Evolutionary conservation across 2,797 vertebrate species (phyloP).

Genomic region (Eulemur albifrons): DNA sequence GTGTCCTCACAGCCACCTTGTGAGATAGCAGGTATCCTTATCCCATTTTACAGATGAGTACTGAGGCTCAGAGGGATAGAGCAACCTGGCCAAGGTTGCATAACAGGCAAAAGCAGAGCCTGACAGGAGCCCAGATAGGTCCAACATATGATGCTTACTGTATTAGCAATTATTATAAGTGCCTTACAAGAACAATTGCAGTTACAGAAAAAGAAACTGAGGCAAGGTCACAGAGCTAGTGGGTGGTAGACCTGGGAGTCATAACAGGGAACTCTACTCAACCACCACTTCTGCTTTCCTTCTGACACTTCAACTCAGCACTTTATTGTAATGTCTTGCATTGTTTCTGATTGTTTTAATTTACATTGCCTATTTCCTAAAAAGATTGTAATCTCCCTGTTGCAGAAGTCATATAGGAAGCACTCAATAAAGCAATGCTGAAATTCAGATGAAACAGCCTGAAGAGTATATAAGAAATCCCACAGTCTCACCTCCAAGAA

Average conservation of each 20-base stretch:
- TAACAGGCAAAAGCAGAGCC: not conserved
- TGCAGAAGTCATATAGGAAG: not conserved
- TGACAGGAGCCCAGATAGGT: not conserved
- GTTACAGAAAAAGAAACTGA: not conserved
- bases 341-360: conserved; percentile 54
- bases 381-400: not conserved
- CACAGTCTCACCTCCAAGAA: not conserved
- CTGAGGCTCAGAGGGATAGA: not conserved
- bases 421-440: not conserved
- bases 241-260: not conserved
- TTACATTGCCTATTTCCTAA: conserved; percentile 29
- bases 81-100: not conserved
- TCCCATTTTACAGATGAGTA: not conserved
- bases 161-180: not conserved
- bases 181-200: not conserved
- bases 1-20: not conserved
- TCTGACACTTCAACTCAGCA: not conserved
- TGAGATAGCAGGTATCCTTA: not conserved
- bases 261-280: not conserved
- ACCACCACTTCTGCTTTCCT: not conserved
- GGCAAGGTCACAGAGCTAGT: not conserved
- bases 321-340: not conserved
- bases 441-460: conserved; percentile 27
- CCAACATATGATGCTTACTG: not conserved
- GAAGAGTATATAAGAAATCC: not conserved